Conservation (phyloP, 2,797 vertebrate species). For the Arnoldichthys spilopterus region DNA sequence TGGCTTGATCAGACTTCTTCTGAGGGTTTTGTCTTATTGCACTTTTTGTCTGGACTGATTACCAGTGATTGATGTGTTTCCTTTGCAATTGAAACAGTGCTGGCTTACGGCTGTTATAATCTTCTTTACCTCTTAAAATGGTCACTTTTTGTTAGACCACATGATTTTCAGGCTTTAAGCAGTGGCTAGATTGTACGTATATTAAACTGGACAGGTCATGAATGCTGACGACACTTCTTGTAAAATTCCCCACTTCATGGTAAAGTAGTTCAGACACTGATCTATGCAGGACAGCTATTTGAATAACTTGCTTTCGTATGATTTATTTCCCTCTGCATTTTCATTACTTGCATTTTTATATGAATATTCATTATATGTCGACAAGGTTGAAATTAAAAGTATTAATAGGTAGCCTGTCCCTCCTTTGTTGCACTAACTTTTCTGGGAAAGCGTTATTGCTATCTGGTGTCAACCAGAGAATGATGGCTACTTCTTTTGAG, state of each 20-base stretch:
- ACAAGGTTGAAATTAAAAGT: no score
- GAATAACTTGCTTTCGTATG: not conserved
- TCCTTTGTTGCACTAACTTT: no score
- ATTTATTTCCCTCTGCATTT: not conserved
- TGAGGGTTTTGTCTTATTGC: not conserved
- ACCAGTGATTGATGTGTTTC: not conserved
- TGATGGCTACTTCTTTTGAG: no score
- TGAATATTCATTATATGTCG: no score
- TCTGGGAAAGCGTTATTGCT: no score
- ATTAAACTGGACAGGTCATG: not conserved
- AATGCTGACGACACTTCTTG: not conserved
- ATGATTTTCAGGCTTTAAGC: not conserved
- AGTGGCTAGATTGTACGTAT: not conserved
- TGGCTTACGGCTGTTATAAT: not conserved
- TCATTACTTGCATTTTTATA: not conserved
- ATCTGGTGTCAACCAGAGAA: no score
- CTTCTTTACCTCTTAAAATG: not conserved
- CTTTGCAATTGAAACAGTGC: not conserved
- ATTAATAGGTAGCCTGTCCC: no score
- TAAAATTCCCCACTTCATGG: conserved; percentile 18
- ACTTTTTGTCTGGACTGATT: not conserved
- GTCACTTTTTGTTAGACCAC: not conserved
- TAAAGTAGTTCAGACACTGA: conserved; percentile 19
- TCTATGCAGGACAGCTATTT: not conserved
- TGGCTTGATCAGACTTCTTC: not conserved